A percentile compares a stretch with the other conserved stretches of the same genome.
Evolutionary conservation across 2,797 vertebrate genomes (phyloP).

Genomic region (Limnodromus scolopaceus): DNA sequence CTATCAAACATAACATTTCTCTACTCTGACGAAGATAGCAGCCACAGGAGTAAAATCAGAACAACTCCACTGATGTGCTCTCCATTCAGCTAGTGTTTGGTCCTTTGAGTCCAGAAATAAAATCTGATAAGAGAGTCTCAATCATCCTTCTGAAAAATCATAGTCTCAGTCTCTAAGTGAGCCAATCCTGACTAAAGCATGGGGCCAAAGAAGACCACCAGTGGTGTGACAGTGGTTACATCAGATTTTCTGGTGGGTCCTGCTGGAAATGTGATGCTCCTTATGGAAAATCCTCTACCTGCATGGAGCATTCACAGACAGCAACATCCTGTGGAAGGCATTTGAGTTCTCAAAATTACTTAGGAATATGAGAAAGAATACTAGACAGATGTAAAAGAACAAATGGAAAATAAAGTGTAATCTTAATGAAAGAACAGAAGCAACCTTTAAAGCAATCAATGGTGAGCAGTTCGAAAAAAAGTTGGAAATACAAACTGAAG

Average conservation of each 20-base stretch:
- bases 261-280: accelerated
- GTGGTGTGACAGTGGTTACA: not conserved
- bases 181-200: not conserved
- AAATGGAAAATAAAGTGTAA: not conserved
- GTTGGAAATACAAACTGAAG: not conserved
- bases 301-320: not conserved
- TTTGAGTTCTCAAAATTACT: not conserved
- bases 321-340: not conserved
- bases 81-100: not conserved
- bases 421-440: not conserved
- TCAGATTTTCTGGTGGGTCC: not conserved
- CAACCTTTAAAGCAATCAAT: not conserved
- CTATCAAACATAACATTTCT: conserved; percentile 29
- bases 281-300: not conserved
- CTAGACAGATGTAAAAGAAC: not conserved
- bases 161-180: not conserved
- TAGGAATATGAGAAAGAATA: not conserved
- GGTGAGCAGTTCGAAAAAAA: not conserved
- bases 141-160: not conserved
- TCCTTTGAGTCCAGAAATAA: not conserved
- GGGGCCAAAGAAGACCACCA: not conserved
- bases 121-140: not conserved
- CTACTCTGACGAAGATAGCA: not conserved
- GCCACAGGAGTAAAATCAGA: not conserved
- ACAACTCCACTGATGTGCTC: not conserved